Evolutionary conservation across 2,113 vertebrate genomes (phyloP), one percentile per base, ranked within the genome.

Genomic region (Sturnus vulgaris): DNA sequence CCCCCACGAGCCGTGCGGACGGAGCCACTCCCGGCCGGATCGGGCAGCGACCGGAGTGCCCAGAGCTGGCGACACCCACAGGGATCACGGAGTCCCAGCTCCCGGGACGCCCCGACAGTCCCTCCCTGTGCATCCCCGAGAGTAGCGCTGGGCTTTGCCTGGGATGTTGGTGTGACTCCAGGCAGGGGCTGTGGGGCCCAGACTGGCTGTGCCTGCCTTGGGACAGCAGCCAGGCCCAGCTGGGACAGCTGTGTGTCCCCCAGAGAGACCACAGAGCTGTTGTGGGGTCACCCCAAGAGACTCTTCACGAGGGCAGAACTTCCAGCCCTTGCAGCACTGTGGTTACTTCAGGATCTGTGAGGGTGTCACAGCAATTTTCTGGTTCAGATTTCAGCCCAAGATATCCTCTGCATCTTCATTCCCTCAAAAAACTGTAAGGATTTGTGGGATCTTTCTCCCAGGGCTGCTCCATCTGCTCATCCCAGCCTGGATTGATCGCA

Each of bases 61-160:
- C 33, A 4, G 44, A 18, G 55, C 31, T 8, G 49, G 9, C 12
- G 46, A 27, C 3, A 12, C 23, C 22, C 72, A 1, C 3, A 2
- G n/a, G 64, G 40, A 13, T 12, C 40, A 2, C 4, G 27, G 55
- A 9, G 22, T 8, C 52, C 50, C 50, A 52, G 2, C 30, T 49
- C 42, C 16, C 30, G 0, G 35, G 7, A 7, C 49, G 14, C 5
- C n/a, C 21, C 49, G 3, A 0, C 11, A 0, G 0, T 8, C 21
- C 40, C 49, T 24, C 7, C 46, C 46, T 3, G 37, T 1, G 31
- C 60, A 7, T 15, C 47, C 35, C 31, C 0, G 46, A 1, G 24
- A 13, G 56, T 47, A 6, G 23, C 7, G 47, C 56, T 23, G 66
- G 11, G 61, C 10, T 49, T 23, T 35, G 28, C 52, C 40, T 1